Conservation (phyloP, 2,797 vertebrate genomes). For the Hypotaenidia okinawae region DNA sequence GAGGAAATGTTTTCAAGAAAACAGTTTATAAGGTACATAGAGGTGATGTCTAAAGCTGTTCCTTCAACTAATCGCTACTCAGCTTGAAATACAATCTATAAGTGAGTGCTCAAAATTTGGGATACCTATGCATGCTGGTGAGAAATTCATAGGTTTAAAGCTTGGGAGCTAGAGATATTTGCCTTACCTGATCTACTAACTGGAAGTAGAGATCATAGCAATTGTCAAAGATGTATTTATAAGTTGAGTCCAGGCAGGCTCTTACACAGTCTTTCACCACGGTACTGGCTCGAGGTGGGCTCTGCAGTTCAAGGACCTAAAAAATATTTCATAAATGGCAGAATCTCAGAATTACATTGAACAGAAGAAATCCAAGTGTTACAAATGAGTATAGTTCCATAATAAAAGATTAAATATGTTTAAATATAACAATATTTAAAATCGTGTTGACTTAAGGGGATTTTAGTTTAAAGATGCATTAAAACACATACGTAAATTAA, state of each 20-base stretch:
- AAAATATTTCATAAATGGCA: neutral
- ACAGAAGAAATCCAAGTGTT: neutral
- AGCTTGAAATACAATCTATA: neutral
- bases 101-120: no score
- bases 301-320: slow-evolving; percentile 95
- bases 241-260: slow-evolving; percentile 94
- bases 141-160: neutral
- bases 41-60: neutral
- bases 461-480: neutral
- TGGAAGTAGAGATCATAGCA: slow-evolving; percentile 96
- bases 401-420: neutral
- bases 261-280: slow-evolving; percentile 97
- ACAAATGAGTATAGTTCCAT: neutral
- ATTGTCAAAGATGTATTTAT: slow-evolving; percentile 98
- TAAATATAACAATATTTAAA: neutral
- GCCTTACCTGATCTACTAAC: slow-evolving; percentile 90
- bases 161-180: neutral
- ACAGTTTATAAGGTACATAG: neutral
- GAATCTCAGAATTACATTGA: neutral
- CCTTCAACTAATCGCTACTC: neutral
- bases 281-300: slow-evolving; percentile 91
- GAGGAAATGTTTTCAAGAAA: neutral
- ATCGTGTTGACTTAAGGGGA: neutral
- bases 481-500: neutral
- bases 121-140: neutral